phyloP scores from a whole-genome alignment of 2,888 invertebrate genomes.

The Ichneumon xanthorius region DNA sequence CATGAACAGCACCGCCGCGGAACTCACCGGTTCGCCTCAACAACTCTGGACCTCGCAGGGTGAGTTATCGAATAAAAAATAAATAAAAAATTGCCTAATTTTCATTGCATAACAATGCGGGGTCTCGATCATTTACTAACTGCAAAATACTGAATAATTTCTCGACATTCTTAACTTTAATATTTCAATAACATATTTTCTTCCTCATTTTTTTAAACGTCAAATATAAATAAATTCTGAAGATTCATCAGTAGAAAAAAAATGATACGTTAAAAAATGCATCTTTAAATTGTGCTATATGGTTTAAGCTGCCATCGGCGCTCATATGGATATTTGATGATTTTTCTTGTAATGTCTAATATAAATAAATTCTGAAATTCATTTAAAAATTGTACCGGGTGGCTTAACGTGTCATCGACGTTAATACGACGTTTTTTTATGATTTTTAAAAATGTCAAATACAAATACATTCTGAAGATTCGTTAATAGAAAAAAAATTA shows the following conservation, averaged over 20 bases:
- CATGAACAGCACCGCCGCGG: conserved; percentile 78
- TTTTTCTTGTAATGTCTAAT: neutral
- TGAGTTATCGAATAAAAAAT: conserved; percentile 61
- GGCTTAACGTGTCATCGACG: too few species aligned
- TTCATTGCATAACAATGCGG: neutral
- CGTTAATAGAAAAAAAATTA: neutral
- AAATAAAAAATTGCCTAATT: conserved; percentile 13
- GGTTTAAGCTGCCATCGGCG: too few species aligned
- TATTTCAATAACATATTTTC: neutral
- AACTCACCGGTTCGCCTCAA: conserved; percentile 75
- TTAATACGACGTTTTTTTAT: too few species aligned
- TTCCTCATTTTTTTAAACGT: neutral
- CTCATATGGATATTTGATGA: neutral
- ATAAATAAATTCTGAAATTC: neutral
- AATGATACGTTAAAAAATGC: neutral
- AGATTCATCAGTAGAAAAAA: neutral
- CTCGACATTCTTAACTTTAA: too few species aligned
- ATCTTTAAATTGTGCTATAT: neutral
- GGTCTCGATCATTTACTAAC: neutral
- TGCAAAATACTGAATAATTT: neutral
- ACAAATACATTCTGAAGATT: too few species aligned
- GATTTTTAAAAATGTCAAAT: neutral
- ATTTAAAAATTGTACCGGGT: neutral
- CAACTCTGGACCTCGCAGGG: conserved; percentile 79
- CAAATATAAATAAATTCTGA: too few species aligned